Conservation (phyloP, 2,797 vertebrate species). For the Alcedo quadribrachys region DNA sequence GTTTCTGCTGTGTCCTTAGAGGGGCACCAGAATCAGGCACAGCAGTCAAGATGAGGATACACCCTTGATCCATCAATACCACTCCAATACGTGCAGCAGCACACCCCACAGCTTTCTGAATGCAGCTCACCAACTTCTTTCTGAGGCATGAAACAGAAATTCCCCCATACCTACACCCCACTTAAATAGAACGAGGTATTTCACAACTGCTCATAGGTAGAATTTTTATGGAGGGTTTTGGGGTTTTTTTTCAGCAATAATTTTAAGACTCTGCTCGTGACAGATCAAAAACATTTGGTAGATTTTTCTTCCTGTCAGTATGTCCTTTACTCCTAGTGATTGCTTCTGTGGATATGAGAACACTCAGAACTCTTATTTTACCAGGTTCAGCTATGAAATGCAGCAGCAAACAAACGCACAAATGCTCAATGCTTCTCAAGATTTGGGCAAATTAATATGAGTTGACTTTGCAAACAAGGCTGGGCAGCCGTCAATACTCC, state of each 20-base stretch:
- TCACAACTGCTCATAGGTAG: not conserved
- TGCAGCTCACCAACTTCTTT: not conserved
- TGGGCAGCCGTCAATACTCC: not conserved
- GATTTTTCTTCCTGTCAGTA: not conserved
- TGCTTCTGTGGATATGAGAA: not conserved
- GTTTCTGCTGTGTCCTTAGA: not conserved
- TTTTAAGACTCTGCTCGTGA: not conserved
- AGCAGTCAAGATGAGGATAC: not conserved
- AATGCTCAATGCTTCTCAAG: conserved; percentile 39
- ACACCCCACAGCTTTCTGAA: not conserved
- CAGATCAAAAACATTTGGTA: rapidly evolving
- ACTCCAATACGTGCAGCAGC: not conserved
- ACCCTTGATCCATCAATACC: not conserved
- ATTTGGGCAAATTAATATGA: conserved; percentile 7
- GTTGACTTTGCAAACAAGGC: conserved; percentile 42
- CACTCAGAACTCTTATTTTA: not conserved
- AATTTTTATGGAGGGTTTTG: not conserved
- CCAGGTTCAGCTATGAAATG: not conserved
- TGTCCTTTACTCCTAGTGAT: not conserved
- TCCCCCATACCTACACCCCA: not conserved
- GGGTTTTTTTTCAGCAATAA: not conserved
- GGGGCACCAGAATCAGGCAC: not conserved
- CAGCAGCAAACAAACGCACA: not conserved
- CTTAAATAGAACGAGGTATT: not conserved
- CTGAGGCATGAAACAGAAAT: not conserved